Percentiles rank a stretch among this genome's conserved stretches.
Evolutionary conservation across 2,113 vertebrate species (phyloP).

Genomic region (Garra rufa): DNA sequence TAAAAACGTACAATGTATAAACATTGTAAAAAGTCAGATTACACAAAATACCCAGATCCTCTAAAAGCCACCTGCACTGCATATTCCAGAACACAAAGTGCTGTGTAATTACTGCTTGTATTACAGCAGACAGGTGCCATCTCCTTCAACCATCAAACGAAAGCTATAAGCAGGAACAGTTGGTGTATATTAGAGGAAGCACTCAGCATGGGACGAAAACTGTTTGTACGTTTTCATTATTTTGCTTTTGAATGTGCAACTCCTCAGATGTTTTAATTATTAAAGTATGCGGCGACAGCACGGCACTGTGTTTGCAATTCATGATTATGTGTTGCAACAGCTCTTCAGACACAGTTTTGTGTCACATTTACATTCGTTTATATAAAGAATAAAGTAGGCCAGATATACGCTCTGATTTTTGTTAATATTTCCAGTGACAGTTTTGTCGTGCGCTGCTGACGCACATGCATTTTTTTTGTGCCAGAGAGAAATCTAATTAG

Average conservation of each 20-base stretch:
- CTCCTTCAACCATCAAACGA: constrained; percentile 36
- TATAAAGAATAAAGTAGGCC: too few relatives aligned
- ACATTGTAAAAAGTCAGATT: neutral
- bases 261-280: constrained; percentile 49
- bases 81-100: constrained; percentile 12
- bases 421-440: neutral
- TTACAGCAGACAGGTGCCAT: constrained; percentile 39
- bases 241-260: constrained; percentile 44
- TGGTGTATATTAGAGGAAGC: constrained; percentile 27
- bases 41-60: neutral
- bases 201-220: constrained; percentile 12
- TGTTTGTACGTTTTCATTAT: constrained; percentile 35
- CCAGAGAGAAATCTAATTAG: constrained; percentile 3
- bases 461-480: neutral
- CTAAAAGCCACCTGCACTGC: constrained; percentile 8
- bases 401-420: neutral
- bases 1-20: neutral
- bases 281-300: constrained; percentile 8
- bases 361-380: constrained; percentile 21
- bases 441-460: neutral
- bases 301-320: constrained; percentile 1
- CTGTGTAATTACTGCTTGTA: constrained; percentile 29
- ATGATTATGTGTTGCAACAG: constrained; percentile 20
- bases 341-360: neutral
- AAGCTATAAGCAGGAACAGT: constrained; percentile 30